Percentiles rank a stretch among this genome's conserved stretches.
phyloP scores from a whole-genome alignment of 2,113 vertebrate genomes.

The Tetraodon nigroviridis region DNA sequence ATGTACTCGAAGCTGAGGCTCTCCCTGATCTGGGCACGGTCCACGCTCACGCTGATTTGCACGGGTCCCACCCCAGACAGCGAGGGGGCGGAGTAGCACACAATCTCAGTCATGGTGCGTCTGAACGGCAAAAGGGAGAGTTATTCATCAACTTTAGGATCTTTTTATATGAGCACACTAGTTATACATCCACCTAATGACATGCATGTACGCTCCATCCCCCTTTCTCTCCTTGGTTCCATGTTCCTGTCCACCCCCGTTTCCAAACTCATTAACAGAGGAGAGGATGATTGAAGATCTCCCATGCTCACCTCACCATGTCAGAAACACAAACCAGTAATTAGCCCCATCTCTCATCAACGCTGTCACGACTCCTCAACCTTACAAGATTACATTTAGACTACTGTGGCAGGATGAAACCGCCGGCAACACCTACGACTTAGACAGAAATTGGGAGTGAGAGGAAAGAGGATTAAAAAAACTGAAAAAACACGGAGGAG shows the following conservation, averaged over 20 bases:
- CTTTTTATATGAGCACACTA: constrained; percentile 6
- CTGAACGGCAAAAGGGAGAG: constrained; percentile 55
- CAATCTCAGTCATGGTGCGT: constrained; percentile 86
- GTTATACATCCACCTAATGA: too few relatives aligned
- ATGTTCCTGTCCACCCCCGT: constrained; percentile 43
- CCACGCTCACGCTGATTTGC: constrained; percentile 86
- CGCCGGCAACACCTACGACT: constrained; percentile 26
- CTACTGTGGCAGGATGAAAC: constrained; percentile 28
- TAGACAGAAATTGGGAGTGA: constrained; percentile 8
- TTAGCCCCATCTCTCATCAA: constrained; percentile 85
- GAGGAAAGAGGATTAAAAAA: constrained; percentile 6
- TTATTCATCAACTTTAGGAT: too few relatives aligned
- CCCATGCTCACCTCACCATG: constrained; percentile 48
- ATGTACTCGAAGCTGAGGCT: constrained; percentile 92
- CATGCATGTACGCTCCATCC: constrained; percentile 1
- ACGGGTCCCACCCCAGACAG: constrained; percentile 82
- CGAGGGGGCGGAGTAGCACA: constrained; percentile 88
- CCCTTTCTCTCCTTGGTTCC: constrained; percentile 11
- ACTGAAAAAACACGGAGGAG: constrained; percentile 19
- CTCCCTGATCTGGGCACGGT: constrained; percentile 83
- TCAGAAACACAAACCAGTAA: constrained; percentile 77
- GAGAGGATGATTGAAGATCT: constrained; percentile 47
- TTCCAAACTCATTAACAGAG: constrained; percentile 67
- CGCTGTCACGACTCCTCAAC: constrained; percentile 75
- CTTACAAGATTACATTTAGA: constrained; percentile 67